A percentile compares a stretch with the other conserved stretches of the same genome.
Conservation (phyloP, 2,113 vertebrate genomes). For the Neodontobutis hainanensis region DNA sequence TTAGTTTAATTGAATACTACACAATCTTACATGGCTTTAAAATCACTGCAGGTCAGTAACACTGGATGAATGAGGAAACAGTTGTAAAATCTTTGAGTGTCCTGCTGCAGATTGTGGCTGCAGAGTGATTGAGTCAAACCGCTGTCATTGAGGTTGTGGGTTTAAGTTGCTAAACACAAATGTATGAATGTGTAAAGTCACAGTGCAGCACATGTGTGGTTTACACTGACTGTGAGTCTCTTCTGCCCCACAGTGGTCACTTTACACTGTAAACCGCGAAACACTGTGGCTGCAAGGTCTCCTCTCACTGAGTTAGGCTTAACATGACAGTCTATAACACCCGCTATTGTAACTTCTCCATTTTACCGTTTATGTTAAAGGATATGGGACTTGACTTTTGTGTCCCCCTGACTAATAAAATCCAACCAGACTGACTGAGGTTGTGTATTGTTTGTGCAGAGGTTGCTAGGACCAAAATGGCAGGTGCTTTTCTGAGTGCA, state of each 20-base stretch:
- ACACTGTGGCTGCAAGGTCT: slow-evolving; percentile 18
- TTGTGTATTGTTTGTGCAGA: slow-evolving; percentile 42
- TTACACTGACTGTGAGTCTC: slow-evolving; percentile 38
- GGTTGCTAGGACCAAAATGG: slow-evolving; percentile 57
- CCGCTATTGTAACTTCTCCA: too few species aligned
- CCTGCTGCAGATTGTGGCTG: neutral
- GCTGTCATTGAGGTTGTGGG: neutral
- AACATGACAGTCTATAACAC: too few species aligned
- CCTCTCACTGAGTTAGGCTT: neutral
- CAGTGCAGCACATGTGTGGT: slow-evolving; percentile 16
- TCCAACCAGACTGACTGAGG: slow-evolving; percentile 1
- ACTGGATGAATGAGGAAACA: neutral
- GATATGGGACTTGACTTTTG: neutral
- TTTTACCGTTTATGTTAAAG: too few species aligned
- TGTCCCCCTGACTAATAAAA: neutral
- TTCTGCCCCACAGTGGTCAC: slow-evolving; percentile 66
- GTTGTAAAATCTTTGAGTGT: neutral
- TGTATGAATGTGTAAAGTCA: neutral
- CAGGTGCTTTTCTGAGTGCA: slow-evolving; percentile 23
- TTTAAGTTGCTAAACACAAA: neutral
- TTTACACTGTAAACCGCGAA: slow-evolving; percentile 29
- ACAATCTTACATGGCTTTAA: too few species aligned
- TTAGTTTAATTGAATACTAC: too few species aligned
- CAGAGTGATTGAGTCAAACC: neutral
- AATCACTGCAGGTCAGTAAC: neutral